A percentile compares a stretch with the other conserved stretches of the same genome.
phyloP scores from a whole-genome alignment of 2,797 vertebrate genomes.

The Antrozous pallidus region DNA sequence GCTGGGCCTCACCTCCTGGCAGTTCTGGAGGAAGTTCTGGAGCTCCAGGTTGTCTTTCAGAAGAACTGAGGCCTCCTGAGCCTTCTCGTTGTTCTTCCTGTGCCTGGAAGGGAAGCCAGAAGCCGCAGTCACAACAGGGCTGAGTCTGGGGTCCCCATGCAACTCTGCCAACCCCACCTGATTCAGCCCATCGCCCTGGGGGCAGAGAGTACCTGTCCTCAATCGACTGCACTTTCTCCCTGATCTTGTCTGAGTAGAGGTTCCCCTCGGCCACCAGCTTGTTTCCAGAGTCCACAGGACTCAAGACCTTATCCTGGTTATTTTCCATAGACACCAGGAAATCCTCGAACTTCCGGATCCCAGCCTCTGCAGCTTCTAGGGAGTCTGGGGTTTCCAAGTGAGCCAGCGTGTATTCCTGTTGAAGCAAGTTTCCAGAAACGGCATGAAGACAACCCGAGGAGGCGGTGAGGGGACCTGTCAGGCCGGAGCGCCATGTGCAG shows the following conservation, averaged over 20 bases:
- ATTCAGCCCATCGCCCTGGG: not conserved
- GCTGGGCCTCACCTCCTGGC: constrained; percentile 89
- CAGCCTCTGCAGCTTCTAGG: constrained; percentile 89
- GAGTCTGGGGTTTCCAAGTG: constrained; percentile 90
- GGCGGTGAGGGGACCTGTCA: not conserved
- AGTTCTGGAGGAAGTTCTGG: constrained; percentile 95
- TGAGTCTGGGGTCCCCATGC: rapidly evolving
- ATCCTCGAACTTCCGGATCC: constrained; percentile 93
- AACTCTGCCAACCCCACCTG: not conserved
- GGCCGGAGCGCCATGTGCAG: rapidly evolving
- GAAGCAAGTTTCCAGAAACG: constrained; percentile 41
- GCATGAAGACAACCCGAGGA: not conserved
- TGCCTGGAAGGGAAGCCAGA: constrained; percentile 81
- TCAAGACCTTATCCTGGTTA: constrained; percentile 91
- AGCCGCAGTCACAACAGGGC: not conserved
- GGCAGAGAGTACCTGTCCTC: constrained; percentile 86
- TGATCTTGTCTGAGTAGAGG: constrained; percentile 89
- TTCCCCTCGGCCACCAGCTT: constrained; percentile 89
- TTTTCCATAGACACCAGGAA: constrained; percentile 90
- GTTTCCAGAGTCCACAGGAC: constrained; percentile 85
- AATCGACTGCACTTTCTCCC: constrained; percentile 89
- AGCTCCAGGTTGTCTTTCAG: constrained; percentile 93
- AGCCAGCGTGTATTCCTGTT: constrained; percentile 93
- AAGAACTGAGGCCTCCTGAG: constrained; percentile 85
- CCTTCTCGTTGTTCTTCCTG: constrained; percentile 84